Conservation (phyloP, 1,140 invertebrate species). For the Drosophila trapezifrons region DNA sequence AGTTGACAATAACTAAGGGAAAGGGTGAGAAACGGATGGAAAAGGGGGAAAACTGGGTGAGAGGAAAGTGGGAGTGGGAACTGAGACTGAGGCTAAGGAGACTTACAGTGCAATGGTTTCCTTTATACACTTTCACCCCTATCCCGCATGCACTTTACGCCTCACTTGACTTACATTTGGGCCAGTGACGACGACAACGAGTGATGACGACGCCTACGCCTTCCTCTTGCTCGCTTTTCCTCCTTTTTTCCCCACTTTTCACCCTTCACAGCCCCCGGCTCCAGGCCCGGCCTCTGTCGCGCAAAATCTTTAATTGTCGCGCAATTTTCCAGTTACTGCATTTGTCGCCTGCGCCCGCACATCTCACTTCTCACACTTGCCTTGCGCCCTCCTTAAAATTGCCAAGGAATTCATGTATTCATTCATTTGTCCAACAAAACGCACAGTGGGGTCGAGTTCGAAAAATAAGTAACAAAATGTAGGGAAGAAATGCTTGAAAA, state of each 20-base stretch:
- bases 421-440: slow-evolving; percentile 52
- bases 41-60: slow-evolving; percentile 2
- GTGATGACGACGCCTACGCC: slow-evolving; percentile 43
- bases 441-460: slow-evolving; percentile 38
- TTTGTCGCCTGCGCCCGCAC: slow-evolving; percentile 56
- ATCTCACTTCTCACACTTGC: slow-evolving; percentile 27
- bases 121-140: slow-evolving; percentile 36
- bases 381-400: slow-evolving; percentile 38
- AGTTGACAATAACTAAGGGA: slow-evolving; percentile 56
- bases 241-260: slow-evolving; percentile 1
- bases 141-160: slow-evolving; percentile 66
- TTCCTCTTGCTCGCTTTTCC: slow-evolving; percentile 19
- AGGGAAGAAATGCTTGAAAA: too few species aligned
- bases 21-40: background rate
- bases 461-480: background rate
- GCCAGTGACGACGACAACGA: slow-evolving; percentile 28
- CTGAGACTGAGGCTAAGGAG: slow-evolving; percentile 2
- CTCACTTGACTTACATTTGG: slow-evolving; percentile 80
- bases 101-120: slow-evolving; percentile 29
- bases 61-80: too few species aligned
- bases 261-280: background rate
- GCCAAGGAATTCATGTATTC: slow-evolving; percentile 71
- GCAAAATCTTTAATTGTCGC: slow-evolving; percentile 83
- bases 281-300: slow-evolving; percentile 1
- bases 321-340: slow-evolving; percentile 83